phyloP scores from a whole-genome alignment of 2,113 vertebrate genomes.

The Myiagra hebetior region DNA sequence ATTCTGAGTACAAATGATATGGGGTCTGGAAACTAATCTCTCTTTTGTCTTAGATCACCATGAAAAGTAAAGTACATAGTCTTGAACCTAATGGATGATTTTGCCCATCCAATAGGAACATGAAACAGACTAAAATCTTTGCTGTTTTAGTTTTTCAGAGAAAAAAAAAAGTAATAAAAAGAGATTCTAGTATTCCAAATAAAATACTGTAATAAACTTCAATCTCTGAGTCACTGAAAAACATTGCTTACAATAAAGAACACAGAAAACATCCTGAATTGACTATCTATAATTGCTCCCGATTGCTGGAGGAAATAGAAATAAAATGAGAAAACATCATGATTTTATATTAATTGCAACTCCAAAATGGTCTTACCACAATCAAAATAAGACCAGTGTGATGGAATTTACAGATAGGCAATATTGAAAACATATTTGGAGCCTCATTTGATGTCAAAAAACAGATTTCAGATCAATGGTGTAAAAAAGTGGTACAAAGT shows the following conservation, averaged over 20 bases:
- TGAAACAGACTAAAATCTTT: not conserved
- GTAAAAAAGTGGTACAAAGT: conserved; percentile 38
- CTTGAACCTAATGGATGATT: not conserved
- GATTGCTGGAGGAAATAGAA: not conserved
- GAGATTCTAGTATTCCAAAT: not conserved
- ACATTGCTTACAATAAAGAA: conserved; percentile 12
- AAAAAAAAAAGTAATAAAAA: not conserved
- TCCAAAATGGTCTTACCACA: not conserved
- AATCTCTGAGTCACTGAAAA: conserved; percentile 10
- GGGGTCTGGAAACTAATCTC: not conserved
- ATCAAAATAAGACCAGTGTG: not conserved
- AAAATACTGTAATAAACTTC: not conserved
- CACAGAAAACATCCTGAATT: not conserved
- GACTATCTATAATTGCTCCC: not conserved
- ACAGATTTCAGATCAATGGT: conserved; percentile 26
- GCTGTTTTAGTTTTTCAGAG: not conserved
- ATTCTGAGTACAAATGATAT: not conserved
- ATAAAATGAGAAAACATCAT: not conserved
- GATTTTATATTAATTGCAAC: conserved; percentile 31
- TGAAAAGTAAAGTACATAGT: not conserved
- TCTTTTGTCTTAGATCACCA: not conserved
- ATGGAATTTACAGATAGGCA: conserved; percentile 31
- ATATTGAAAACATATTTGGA: conserved; percentile 27
- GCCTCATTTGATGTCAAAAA: conserved; percentile 29
- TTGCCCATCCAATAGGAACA: not conserved